A percentile compares a stretch with the other conserved stretches of the same genome.
These are phyloP conservation scores for Acrobasis suavella DNA, from an alignment of 2,888 invertebrate genomes.

Conservation along the genomic window DNA sequence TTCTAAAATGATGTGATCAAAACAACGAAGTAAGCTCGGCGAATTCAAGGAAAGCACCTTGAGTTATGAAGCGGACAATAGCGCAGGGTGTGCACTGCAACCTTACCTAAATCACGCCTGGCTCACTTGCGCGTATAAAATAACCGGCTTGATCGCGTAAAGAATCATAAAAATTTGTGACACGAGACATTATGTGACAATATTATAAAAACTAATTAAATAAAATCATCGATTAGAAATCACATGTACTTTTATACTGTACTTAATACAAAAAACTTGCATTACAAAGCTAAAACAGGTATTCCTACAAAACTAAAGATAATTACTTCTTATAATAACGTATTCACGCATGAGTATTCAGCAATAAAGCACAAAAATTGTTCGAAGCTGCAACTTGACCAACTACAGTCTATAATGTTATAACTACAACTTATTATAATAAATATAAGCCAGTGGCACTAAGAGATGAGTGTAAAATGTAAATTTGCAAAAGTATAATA, in stretches of 20 bases:
- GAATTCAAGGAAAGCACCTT: conserved; percentile 33
- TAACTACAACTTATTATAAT: conserved; percentile 55
- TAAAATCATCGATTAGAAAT: conserved; percentile 72
- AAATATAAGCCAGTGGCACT: conserved; percentile 75
- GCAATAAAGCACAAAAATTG: conserved; percentile 80
- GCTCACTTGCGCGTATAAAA: conserved; percentile 40
- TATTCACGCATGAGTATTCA: conserved; percentile 81
- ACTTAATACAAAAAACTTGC: conserved; percentile 75
- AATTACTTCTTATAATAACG: conserved; percentile 61
- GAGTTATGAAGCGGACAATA: too few species aligned
- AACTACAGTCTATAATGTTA: conserved; percentile 60
- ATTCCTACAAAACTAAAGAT: conserved; percentile 62
- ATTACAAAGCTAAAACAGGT: conserved; percentile 57
- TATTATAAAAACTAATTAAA: conserved; percentile 56
- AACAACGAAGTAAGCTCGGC: conserved; percentile 29
- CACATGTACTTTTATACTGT: conserved; percentile 78
- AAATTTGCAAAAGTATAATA: conserved; percentile 67
- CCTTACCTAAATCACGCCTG: neutral
- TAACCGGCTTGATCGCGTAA: conserved; percentile 38
- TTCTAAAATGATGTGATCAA: conserved; percentile 24
- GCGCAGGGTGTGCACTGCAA: neutral
- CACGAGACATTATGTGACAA: conserved; percentile 38
- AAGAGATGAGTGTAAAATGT: conserved; percentile 62
- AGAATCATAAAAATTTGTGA: conserved; percentile 55
- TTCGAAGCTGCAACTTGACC: conserved; percentile 80